A percentile compares a stretch with the other conserved stretches of the same genome.
Evolutionary conservation across 1,140 invertebrate species (phyloP).

Genomic region (Orchesella cincta): DNA sequence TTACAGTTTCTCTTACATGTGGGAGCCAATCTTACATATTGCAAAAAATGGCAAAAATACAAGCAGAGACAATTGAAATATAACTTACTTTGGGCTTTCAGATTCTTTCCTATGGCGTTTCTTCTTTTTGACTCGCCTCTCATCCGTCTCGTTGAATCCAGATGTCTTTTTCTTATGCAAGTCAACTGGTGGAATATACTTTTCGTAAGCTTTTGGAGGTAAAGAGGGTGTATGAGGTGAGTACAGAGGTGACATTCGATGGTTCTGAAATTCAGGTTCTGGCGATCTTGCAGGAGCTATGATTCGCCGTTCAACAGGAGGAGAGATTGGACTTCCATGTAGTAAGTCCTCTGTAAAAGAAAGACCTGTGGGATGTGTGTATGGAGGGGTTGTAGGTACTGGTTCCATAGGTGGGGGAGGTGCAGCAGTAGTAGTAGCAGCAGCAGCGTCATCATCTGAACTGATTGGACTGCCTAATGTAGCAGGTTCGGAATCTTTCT

Average conservation of each 20-base stretch:
- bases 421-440: not conserved
- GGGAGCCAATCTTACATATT: too few species aligned
- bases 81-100: constrained; percentile 38
- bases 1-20: too few species aligned
- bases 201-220: constrained; percentile 59
- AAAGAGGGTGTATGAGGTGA: constrained; percentile 64
- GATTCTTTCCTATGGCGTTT: constrained; percentile 34
- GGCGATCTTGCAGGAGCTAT: constrained; percentile 14
- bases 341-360: not conserved
- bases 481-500: constrained; percentile 29
- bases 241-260: constrained; percentile 26
- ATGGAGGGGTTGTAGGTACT: constrained; percentile 9
- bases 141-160: constrained; percentile 44
- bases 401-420: not conserved
- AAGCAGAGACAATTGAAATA: not conserved
- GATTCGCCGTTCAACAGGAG: not conserved
- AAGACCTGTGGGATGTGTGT: not conserved
- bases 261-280: not conserved
- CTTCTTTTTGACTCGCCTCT: constrained; percentile 39
- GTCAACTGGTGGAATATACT: constrained; percentile 33
- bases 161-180: constrained; percentile 40
- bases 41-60: not conserved
- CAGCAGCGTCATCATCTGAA: constrained; percentile 39
- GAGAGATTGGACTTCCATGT: not conserved
- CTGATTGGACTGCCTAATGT: constrained; percentile 42